Evolutionary conservation across 2,797 vertebrate species (phyloP).

Genomic region (Bovichtus diacanthus): DNA sequence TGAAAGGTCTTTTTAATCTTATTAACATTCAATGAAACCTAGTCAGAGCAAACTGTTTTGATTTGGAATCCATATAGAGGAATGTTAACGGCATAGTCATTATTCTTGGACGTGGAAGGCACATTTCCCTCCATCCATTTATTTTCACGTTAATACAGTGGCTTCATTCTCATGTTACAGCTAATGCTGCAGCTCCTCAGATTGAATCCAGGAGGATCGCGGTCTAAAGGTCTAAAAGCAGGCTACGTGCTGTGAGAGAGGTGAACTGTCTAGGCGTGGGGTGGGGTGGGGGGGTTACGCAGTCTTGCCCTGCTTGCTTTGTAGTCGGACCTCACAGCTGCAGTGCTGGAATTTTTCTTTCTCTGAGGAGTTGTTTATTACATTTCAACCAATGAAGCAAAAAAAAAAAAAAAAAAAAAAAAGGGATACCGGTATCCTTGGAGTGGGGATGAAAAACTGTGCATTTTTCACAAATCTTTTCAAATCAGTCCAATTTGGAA

Average conservation of each 20-base stretch:
- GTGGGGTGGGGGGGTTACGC: constrained; percentile 10
- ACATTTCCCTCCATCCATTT: constrained; percentile 52
- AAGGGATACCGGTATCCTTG: constrained; percentile 24
- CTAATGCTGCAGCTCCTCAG: constrained; percentile 37
- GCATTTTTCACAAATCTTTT: constrained; percentile 7
- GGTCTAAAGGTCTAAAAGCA: constrained; percentile 36
- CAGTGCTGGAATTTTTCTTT: constrained; percentile 74
- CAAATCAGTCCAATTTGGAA: neutral
- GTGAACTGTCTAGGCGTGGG: constrained; percentile 34
- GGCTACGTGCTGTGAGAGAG: constrained; percentile 42
- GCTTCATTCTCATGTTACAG: constrained; percentile 53
- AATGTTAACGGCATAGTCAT: constrained; percentile 23
- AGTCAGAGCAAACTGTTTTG: constrained; percentile 51
- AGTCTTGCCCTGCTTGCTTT: constrained; percentile 52
- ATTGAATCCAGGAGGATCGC: constrained; percentile 50
- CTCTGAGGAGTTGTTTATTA: constrained; percentile 70
- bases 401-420: too few species aligned
- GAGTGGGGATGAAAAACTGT: neutral
- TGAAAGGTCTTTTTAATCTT: constrained; percentile 34
- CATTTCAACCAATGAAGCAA: constrained; percentile 50
- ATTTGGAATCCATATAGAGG: constrained; percentile 47
- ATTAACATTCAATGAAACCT: constrained; percentile 35
- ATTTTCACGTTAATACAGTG: constrained; percentile 51
- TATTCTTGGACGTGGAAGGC: constrained; percentile 48
- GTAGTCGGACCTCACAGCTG: constrained; percentile 71